A percentile compares a stretch with the other conserved stretches of the same genome.
These are phyloP conservation scores for Anniella stebbinsi DNA, from an alignment of 2,797 vertebrate species.

Conservation along the genomic window DNA sequence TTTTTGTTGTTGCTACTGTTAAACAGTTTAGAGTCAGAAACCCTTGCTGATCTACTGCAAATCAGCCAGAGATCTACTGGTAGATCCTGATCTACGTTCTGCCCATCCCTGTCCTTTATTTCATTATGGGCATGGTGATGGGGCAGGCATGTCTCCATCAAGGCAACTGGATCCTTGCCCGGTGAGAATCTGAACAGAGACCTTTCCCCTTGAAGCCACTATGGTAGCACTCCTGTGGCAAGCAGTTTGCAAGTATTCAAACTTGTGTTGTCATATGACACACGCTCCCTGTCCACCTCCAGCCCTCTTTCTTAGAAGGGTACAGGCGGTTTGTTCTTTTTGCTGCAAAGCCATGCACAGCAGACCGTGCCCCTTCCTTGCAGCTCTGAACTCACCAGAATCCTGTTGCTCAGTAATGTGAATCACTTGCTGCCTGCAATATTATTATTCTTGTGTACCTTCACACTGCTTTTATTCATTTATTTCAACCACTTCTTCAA, in stretches of 20 bases:
- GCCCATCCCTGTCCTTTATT: not conserved
- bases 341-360: not conserved
- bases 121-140: no score
- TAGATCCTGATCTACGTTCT: not conserved
- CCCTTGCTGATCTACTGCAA: not conserved
- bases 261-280: not conserved
- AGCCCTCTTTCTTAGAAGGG: not conserved
- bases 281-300: not conserved
- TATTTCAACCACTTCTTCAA: not conserved
- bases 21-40: not conserved
- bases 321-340: not conserved
- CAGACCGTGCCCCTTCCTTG: not conserved
- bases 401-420: constrained; percentile 9
- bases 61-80: not conserved
- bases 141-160: not conserved
- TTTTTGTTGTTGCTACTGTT: not conserved
- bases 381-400: not conserved
- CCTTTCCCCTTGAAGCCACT: not conserved
- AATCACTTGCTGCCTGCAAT: not conserved
- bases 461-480: not conserved
- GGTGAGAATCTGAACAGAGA: not conserved
- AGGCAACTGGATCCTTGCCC: not conserved
- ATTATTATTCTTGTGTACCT: not conserved
- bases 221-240: not conserved
- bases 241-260: not conserved